Percentiles rank a stretch among this genome's conserved stretches.
These are phyloP conservation scores for Atrina japonica DNA, from an alignment of 2,888 invertebrate species.

Conservation along the genomic window DNA sequence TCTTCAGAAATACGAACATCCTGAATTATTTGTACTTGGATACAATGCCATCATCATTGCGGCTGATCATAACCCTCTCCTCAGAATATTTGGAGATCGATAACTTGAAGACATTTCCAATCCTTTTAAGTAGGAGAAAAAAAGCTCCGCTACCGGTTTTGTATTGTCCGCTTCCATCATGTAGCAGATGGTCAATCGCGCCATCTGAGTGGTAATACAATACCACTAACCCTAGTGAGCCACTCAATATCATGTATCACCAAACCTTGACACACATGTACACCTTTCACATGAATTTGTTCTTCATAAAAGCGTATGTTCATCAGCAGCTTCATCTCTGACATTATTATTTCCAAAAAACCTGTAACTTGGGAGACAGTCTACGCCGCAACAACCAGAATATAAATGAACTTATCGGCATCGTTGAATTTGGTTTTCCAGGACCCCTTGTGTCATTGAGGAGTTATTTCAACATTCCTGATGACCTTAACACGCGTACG, in stretches of 20 bases:
- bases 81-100: conserved; percentile 38
- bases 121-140: conserved; percentile 40
- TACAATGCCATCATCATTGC: conserved; percentile 37
- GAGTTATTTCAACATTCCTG: too few species aligned
- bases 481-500: too few species aligned
- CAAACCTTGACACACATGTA: too few species aligned
- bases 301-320: conserved; percentile 13
- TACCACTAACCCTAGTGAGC: conserved; percentile 36
- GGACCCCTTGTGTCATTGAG: too few species aligned
- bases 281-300: conserved; percentile 11
- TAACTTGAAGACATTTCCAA: conserved; percentile 41
- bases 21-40: conserved; percentile 27
- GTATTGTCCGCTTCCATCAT: too few species aligned
- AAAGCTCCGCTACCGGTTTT: conserved; percentile 37
- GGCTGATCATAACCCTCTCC: too few species aligned
- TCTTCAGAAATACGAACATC: too few species aligned
- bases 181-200: conserved; percentile 49
- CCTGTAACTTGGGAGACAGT: conserved; percentile 56
- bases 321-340: conserved; percentile 3
- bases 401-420: too few species aligned
- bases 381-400: conserved; percentile 43
- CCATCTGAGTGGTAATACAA: conserved; percentile 46
- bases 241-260: not conserved
- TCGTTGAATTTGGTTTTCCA: too few species aligned
- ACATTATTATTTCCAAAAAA: conserved; percentile 4